Percentiles rank a stretch among this genome's conserved stretches.
Conservation (phyloP, 1,140 invertebrate genomes). For the Latrodectus geometricus region DNA sequence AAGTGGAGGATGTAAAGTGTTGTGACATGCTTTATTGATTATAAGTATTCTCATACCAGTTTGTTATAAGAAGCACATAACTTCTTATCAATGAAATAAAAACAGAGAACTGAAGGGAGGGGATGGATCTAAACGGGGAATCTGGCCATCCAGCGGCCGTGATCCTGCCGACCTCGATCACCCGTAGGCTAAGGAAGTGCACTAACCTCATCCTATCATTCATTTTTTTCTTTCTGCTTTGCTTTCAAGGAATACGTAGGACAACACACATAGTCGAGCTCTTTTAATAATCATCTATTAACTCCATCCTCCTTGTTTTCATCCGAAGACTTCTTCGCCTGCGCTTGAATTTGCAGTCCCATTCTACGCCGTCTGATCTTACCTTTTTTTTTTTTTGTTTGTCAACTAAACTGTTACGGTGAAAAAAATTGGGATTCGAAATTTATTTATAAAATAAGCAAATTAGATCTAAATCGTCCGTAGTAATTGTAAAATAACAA, state of each 20-base stretch:
- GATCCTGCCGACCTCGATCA: constrained; percentile 26
- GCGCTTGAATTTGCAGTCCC: too few relatives aligned
- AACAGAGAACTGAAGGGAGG: neutral
- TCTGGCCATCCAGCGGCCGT: constrained; percentile 27
- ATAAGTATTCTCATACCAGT: too few relatives aligned
- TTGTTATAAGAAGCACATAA: too few relatives aligned
- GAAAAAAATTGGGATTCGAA: too few relatives aligned
- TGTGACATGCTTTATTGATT: neutral
- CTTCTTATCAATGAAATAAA: too few relatives aligned
- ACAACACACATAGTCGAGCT: neutral
- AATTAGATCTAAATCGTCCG: too few relatives aligned
- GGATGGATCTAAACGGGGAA: constrained; percentile 10
- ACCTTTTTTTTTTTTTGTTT: too few relatives aligned
- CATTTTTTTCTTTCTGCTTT: neutral
- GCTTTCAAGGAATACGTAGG: neutral
- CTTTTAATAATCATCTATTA: neutral
- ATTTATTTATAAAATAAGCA: too few relatives aligned
- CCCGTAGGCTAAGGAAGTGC: constrained; percentile 50
- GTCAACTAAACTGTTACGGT: too few relatives aligned
- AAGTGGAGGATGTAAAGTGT: neutral
- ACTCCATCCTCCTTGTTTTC: neutral
- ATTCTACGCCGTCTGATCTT: too few relatives aligned
- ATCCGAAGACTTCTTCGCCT: too few relatives aligned
- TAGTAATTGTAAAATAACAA: too few relatives aligned
- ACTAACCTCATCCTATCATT: constrained; percentile 56